phyloP scores from a whole-genome alignment of 2,113 vertebrate species.

The Turdus rufiventris region DNA sequence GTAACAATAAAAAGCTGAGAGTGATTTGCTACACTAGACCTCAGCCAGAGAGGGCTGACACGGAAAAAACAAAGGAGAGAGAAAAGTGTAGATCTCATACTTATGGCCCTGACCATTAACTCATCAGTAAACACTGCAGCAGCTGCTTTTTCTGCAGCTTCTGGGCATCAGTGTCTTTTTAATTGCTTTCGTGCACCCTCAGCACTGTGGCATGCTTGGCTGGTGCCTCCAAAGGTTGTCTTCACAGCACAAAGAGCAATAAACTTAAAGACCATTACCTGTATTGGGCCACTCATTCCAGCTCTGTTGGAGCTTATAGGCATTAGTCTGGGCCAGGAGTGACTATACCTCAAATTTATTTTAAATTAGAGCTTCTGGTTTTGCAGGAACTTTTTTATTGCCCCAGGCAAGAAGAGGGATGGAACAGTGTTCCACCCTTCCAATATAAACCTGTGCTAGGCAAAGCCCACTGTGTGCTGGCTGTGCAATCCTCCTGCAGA shows the following conservation, averaged over 20 bases:
- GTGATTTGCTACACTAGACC: neutral
- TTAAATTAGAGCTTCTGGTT: constrained; percentile 21
- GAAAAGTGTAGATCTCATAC: neutral
- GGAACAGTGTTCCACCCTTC: neutral
- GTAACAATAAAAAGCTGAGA: neutral
- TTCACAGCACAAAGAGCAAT: neutral
- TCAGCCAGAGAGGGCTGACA: neutral
- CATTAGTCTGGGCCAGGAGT: neutral
- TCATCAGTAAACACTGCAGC: neutral
- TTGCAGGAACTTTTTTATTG: constrained; percentile 30
- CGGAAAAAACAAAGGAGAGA: neutral
- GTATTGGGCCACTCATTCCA: neutral
- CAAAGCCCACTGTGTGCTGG: neutral
- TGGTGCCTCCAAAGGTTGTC: neutral
- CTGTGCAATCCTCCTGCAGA: neutral
- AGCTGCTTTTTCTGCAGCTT: neutral
- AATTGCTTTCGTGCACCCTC: neutral
- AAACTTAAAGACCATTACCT: neutral
- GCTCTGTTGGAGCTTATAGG: neutral
- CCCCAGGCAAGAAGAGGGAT: neutral
- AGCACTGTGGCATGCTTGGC: neutral
- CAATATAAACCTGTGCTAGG: constrained; percentile 21
- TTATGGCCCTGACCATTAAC: neutral
- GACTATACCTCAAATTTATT: constrained; percentile 14
- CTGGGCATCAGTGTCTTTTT: neutral